These are phyloP conservation scores for Leucopternis melanops DNA, from an alignment of 2,113 vertebrate species.

Conservation along the genomic window DNA sequence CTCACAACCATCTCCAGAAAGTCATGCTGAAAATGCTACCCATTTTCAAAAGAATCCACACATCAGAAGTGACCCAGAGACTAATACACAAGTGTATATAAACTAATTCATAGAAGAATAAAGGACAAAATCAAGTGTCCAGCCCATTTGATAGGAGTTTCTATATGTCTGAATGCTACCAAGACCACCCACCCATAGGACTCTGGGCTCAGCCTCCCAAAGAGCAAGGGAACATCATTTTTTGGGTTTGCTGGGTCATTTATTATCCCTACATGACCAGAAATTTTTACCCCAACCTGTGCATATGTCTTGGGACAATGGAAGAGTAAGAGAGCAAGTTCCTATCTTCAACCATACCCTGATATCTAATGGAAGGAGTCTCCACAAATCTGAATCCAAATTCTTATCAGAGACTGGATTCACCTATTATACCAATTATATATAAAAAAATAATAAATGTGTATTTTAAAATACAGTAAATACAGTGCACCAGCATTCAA, in stretches of 20 bases:
- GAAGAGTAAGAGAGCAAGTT: not conserved
- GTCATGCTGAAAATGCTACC: not conserved
- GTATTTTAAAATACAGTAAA: rapidly evolving
- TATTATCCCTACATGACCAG: rapidly evolving
- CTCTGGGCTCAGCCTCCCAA: not conserved
- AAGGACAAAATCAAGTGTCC: not conserved
- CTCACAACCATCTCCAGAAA: not conserved
- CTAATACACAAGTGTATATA: rapidly evolving
- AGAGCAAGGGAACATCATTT: not conserved
- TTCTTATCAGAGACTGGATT: not conserved
- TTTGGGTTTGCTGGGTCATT: not conserved
- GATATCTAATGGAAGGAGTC: not conserved
- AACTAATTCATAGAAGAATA: not conserved
- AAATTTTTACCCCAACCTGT: not conserved
- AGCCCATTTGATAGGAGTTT: not conserved
- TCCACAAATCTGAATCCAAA: not conserved
- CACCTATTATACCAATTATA: not conserved
- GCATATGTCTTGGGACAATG: rapidly evolving
- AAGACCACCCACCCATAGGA: rapidly evolving
- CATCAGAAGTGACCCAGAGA: not conserved
- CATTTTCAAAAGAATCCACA: not conserved
- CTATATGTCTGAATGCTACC: not conserved
- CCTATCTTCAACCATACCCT: not conserved
- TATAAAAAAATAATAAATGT: not conserved
- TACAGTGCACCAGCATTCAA: too few species aligned